Evolutionary conservation across 2,888 invertebrate genomes (phyloP), one percentile per base, ranked within the genome.

Genomic region (Deroplatys truncata): DNA sequence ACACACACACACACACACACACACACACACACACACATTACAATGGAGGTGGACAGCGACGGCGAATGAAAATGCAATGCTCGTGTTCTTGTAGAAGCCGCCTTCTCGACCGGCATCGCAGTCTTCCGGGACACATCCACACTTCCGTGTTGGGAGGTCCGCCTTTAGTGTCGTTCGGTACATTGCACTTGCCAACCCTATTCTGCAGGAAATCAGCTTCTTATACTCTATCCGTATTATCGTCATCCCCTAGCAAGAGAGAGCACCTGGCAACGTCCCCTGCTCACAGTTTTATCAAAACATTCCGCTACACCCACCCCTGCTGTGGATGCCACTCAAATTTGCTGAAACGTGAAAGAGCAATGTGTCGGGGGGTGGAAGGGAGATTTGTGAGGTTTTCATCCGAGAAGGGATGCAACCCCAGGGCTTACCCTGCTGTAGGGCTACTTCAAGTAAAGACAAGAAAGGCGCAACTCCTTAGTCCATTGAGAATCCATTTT

Each of bases 191-290:
- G 56, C 56, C 56, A 72, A 72, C 56, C 56, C 86, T 88, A 85
- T 89, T 84, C 88, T 84, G 84, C 89, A 88, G 89, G 88, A 89
- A 90, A 90, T 90, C 90, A 89, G 86, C 90, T 90, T 84, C 90
- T 90, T 89, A 90, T 90, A 87, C 90, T 87, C 56, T 72, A 7
- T 20, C 2, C 56, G 56, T 72, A 72, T 72, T 72, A 72, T 72
- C 56, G 56, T 72, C 56, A 72, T 72, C 56, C 56, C 56, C 56
- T 72, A 72, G 56, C 56, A 5, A 56, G 56, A 35, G 35, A 35
- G 16, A 56, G 56, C 56, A 72, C 56, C 56, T 72, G 56, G 56
- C 25, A 72, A 72, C 56, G 56, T 25, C 56, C 56, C 56, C 56
- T 72, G 56, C 56, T 56, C 56, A 56, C 56, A 56, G 89, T 89